Evolutionary conservation across 2,888 invertebrate species (phyloP).

Genomic region (Eugnorisma glareosa): DNA sequence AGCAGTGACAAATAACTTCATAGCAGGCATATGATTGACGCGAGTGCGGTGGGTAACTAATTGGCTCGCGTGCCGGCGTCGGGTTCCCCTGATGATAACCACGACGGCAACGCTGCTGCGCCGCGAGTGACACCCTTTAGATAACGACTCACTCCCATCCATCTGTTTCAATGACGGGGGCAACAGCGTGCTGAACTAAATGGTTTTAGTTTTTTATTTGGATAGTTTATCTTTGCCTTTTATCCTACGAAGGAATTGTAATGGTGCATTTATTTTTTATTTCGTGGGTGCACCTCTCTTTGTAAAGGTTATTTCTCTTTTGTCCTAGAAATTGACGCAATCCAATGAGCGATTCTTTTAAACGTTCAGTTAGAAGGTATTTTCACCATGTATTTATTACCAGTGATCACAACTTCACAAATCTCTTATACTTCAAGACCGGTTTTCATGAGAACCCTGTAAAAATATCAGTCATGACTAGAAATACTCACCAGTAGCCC

Average conservation of each 20-base stretch:
- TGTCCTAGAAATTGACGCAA: neutral
- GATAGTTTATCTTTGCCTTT: conserved; percentile 6
- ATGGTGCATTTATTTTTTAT: neutral
- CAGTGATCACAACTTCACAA: neutral
- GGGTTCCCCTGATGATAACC: conserved; percentile 75
- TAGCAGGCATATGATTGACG: conserved; percentile 69
- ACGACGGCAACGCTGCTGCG: conserved; percentile 67
- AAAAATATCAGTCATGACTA: neutral
- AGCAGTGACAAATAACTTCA: conserved; percentile 49
- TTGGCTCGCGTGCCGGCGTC: conserved; percentile 92
- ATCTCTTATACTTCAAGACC: neutral
- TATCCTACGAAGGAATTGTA: conserved; percentile 5
- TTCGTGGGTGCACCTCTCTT: neutral
- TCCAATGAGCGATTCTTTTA: neutral
- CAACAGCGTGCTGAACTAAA: conserved; percentile 40
- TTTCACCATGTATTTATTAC: too few species aligned
- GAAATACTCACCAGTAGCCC: conserved; percentile 96
- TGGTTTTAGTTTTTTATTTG: conserved; percentile 35
- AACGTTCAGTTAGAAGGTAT: neutral
- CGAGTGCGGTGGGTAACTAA: conserved; percentile 73
- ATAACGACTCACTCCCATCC: conserved; percentile 78
- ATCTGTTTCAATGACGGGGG: conserved; percentile 49
- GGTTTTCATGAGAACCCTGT: neutral
- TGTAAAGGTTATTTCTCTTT: neutral
- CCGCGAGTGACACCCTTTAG: conserved; percentile 80